Evolutionary conservation across 2,888 invertebrate genomes (phyloP), one percentile per base, ranked within the genome.

Genomic region (Bruchidius siliquastri): DNA sequence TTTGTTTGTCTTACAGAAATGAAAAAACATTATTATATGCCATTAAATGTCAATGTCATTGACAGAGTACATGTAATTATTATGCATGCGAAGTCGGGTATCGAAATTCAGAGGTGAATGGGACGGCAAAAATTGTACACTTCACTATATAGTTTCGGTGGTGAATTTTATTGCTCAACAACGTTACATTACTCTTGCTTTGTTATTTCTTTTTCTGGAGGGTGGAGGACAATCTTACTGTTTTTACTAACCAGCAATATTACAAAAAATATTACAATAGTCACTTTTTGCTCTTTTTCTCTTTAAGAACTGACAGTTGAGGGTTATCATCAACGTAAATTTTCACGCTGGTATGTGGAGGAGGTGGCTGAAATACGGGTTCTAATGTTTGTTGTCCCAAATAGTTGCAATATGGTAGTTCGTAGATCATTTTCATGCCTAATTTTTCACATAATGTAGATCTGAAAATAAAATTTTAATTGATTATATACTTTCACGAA

Each of bases 401-500:
- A 76, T 88, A 90, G 0, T 89, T 87, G 0, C 86, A 83, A 73
- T 89, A 91, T 0, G 88, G 85, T 84, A 90, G 88, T 30, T 87
- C 85, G 84, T 88, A 88, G 0, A 85, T 86, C 10, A 83, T 80
- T 75, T 87, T 85, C 89, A 90, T 89, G 20, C 87, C 87, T 71
- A 87, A 81, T 72, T 85, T 87, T 79, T 89, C 87, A 78, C 89
- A 89, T 68, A 89, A 21, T 68, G 1, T 68, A 68, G 68, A 6
- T 68, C 49, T 49, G 49, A 49, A 49, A 49, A 49, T 13, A 49
- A 18, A 49, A 49, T 13, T 26, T 4, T 26, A 26, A 8, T 26
- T 26, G 8, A 26, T 8, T 4, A 8, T 8, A 8, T 4, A 4
- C 26, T 26, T 26, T 26, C n/a, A 26, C 26, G 8, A 26, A 26